Conservation (phyloP, 2,113 vertebrate genomes). For the Ceyx cyanopectus region DNA sequence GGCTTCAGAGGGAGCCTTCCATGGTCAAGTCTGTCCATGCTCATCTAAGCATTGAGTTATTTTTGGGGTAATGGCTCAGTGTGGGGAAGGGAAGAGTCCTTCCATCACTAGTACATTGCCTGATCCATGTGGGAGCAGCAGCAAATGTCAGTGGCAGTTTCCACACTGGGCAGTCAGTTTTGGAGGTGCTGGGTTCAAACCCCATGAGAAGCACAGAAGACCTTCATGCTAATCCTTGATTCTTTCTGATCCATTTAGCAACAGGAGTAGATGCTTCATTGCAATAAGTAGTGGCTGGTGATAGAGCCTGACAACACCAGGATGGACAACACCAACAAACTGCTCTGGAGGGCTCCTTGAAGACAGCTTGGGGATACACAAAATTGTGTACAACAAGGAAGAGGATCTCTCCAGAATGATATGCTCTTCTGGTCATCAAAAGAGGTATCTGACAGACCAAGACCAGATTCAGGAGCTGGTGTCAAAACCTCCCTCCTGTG, state of each 20-base stretch:
- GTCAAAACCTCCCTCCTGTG: background rate
- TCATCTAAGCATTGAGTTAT: background rate
- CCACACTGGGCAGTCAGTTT: background rate
- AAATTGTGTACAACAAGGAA: background rate
- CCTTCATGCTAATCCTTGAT: background rate
- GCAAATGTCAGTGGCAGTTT: background rate
- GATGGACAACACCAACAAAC: background rate
- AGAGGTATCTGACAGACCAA: background rate
- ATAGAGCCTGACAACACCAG: background rate
- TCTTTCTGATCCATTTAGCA: background rate
- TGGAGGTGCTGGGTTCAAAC: background rate
- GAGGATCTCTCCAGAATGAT: background rate
- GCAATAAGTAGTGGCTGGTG: background rate
- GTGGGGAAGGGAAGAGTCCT: background rate
- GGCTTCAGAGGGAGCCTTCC: background rate
- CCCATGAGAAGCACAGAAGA: background rate
- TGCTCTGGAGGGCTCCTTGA: background rate
- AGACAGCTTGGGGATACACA: background rate
- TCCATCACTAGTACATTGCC: rapidly evolving
- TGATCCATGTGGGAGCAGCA: background rate
- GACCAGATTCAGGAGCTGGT: background rate
- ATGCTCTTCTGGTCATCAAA: background rate
- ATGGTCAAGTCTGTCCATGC: background rate
- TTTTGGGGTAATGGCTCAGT: background rate
- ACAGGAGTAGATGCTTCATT: background rate